Conservation (phyloP, 2,888 invertebrate genomes). For the Temnothorax unifasciatus region DNA sequence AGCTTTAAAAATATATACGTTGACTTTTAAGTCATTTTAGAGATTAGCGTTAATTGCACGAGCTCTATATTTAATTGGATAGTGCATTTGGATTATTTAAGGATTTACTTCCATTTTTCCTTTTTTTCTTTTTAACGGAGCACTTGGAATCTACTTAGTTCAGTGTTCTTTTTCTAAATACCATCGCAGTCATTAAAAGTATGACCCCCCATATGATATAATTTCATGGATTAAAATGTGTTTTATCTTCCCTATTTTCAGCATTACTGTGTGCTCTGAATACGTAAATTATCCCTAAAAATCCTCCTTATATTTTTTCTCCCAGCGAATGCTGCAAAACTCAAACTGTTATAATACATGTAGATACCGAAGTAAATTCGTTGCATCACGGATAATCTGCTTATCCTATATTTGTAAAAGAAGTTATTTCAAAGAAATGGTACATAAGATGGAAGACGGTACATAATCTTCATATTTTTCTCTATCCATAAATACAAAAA, state of each 20-base stretch:
- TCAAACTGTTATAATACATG: background rate
- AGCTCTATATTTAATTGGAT: constrained; percentile 19
- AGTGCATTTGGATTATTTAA: constrained; percentile 15
- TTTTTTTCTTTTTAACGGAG: background rate
- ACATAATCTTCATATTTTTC: background rate
- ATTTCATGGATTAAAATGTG: constrained; percentile 2
- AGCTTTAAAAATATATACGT: constrained; percentile 1
- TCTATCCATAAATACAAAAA: background rate
- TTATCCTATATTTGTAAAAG: constrained; percentile 19
- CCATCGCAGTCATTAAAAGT: background rate
- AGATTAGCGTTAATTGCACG: constrained; percentile 27
- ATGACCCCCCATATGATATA: background rate
- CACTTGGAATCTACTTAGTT: background rate
- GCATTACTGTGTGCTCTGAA: background rate
- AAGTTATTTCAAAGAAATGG: background rate
- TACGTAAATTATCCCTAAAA: constrained; percentile 11
- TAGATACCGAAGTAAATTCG: background rate
- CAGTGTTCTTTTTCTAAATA: background rate
- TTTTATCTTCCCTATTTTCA: background rate
- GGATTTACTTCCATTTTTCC: background rate
- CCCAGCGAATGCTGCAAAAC: background rate
- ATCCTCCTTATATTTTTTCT: background rate
- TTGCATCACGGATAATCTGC: background rate
- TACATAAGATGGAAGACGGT: background rate
- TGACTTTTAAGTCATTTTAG: background rate